Base-by-base conservation (phyloP, 2,797 vertebrate genomes). In the Clarias pachynema region DNA sequence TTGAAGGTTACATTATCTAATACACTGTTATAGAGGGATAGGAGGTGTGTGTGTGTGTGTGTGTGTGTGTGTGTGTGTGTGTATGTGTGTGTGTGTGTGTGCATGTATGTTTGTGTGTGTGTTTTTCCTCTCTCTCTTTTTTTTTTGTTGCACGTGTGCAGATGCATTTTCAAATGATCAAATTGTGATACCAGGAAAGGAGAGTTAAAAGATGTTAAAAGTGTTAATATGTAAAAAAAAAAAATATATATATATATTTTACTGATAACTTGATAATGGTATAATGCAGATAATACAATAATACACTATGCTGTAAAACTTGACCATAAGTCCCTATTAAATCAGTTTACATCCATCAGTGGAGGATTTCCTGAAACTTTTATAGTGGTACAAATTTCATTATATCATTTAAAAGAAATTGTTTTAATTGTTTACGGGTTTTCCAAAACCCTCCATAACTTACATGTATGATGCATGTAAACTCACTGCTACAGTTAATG, bases 1-100 rank as follows among this genome's bases (percentile, higher is more conserved):
- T 90, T 88, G 85, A 20, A 89, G 88, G 88, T 85, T 89, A 85
- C 85, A 87, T 85, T 85, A 66, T 87, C 40, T 88, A 89, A 90
- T 91, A 82, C 84, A 80, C 65, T 66, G 53, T 86, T 72, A 73
- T 49, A 40, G 9, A 63, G 29, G n/a, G n/a, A 69, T 53, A 37
- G 70, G 6, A 63, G 5, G 44, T 62, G n/a, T 86, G 75, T 73
- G 37, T 63, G 68, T 74, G 31, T 69, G 49, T 69, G 60, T 78
- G 72, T 68, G 24, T 53, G 15, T 70, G 12, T 85, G 34, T 87
- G 7, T 5, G 4, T 12, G 4, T 20, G 49, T 1, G 10, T 40
- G 53, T 22, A 16, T 14, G 10, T 49, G 34, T 34, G 34, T 37
- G 34, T 37, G 34, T 37, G 34, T 37, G 34, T 37, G 60, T 69